Evolutionary conservation across 2,888 invertebrate species (phyloP), one percentile per base, ranked within the genome.

Genomic region (Smittia aterrima): DNA sequence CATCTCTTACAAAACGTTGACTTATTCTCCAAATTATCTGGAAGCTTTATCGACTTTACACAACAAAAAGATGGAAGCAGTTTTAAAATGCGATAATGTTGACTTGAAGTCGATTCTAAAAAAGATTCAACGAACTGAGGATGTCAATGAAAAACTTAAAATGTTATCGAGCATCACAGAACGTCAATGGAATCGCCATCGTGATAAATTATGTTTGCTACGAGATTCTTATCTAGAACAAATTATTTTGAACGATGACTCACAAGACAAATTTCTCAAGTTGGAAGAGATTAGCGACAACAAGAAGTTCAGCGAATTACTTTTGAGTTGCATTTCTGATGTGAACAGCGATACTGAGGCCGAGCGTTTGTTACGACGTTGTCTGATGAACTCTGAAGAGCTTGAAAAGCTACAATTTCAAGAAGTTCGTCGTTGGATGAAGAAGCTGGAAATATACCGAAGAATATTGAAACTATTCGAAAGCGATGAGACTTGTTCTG

Each of bases 371-470:
- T 16, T 72, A 1, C 13, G 40, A 20, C 38, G 62, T 20, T 54
- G 40, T 40, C 22, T 72, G 9, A 40, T 24, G 58, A 62, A 72
- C 41, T 32, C n/a, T 11, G 22, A 22, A 13, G 22, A n/a, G 6
- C 54, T 72, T 11, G 18, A 38, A n/a, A 27, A 27, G 1, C 1
- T 1, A 22, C 53, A 53, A 27, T 9, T 20, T 7, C 18, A n/a
- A 0, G 53, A 72, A 24, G 32, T 72, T 4, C 47, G 38, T 22
- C 18, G n/a, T n/a, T 72, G 72, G 72, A 16, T 58, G 79, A 79
- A 71, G 76, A 82, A 1, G 81, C 82, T 64, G 84, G 84, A 75
- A 80, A 81, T 16, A 81, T 81, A 41, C 83, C 90, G 76, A 20
- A 16, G 24, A 27, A 70, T 70, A 53, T 11, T 27, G n/a, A 18